These are phyloP conservation scores for Perodicticus potto DNA, from an alignment of 2,797 vertebrate species.

Conservation along the genomic window DNA sequence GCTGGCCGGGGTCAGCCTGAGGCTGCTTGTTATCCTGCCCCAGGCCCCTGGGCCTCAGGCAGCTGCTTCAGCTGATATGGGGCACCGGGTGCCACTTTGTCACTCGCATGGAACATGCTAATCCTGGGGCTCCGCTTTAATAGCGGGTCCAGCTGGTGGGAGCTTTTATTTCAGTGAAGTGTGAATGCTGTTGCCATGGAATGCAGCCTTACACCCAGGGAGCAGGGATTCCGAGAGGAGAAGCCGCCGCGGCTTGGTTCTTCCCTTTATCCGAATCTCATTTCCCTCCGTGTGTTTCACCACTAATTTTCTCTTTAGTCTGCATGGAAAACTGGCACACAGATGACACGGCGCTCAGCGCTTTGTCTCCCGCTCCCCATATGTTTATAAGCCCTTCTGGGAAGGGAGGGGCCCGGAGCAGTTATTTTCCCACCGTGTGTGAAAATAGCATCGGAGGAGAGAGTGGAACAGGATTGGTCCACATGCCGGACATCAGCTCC, in stretches of 20 bases:
- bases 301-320: background rate
- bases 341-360: slow-evolving; percentile 32
- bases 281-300: slow-evolving; percentile 60
- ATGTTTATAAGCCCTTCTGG: slow-evolving; percentile 71
- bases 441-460: slow-evolving; percentile 75
- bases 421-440: slow-evolving; percentile 75
- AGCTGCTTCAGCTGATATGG: slow-evolving; percentile 66
- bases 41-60: slow-evolving; percentile 70
- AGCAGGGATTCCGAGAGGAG: slow-evolving; percentile 77
- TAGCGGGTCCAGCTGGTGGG: slow-evolving; percentile 88
- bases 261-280: background rate
- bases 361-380: background rate
- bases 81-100: slow-evolving; percentile 83
- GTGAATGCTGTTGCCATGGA: slow-evolving; percentile 90
- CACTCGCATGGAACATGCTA: slow-evolving; percentile 84
- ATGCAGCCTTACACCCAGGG: slow-evolving; percentile 85
- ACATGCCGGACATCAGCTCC: background rate
- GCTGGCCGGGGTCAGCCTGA: background rate
- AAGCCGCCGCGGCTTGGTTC: slow-evolving; percentile 69
- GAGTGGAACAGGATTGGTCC: slow-evolving; percentile 25
- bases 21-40: slow-evolving; percentile 63
- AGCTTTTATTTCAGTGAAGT: slow-evolving; percentile 86
- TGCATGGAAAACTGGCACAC: slow-evolving; percentile 34
- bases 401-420: slow-evolving; percentile 57
- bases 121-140: slow-evolving; percentile 86